Percentiles rank a stretch among this genome's conserved stretches.
Evolutionary conservation across 2,113 vertebrate species (phyloP).

Genomic region (Pangasianodon hypophthalmus): DNA sequence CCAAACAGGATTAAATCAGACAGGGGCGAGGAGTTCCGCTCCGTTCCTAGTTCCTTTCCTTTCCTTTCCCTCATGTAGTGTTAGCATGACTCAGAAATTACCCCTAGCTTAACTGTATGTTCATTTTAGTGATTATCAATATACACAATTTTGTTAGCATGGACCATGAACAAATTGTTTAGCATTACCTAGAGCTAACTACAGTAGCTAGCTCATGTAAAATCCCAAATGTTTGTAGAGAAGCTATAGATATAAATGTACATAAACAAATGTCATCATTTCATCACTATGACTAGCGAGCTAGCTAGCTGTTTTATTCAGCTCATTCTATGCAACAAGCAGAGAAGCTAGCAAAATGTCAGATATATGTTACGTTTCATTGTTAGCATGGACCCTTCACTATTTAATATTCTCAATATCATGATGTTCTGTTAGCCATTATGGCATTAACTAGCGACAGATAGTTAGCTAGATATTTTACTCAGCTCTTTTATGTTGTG

Average conservation of each 20-base stretch:
- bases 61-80: too few relatives aligned
- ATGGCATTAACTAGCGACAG: too few relatives aligned
- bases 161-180: background rate
- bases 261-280: background rate
- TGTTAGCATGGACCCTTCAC: background rate
- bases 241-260: background rate
- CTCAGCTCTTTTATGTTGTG: background rate
- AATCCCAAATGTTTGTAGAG: background rate
- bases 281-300: too few relatives aligned
- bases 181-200: background rate
- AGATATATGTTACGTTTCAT: background rate
- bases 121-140: background rate
- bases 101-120: background rate
- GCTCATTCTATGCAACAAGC: background rate
- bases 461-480: background rate
- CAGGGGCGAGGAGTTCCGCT: background rate
- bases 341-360: background rate
- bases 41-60: background rate
- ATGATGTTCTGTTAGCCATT: background rate
- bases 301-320: background rate
- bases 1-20: conserved; percentile 31
- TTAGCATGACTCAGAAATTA: background rate
- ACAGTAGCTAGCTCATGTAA: background rate
- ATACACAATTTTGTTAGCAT: background rate
- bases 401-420: background rate